Conservation (phyloP, 2,888 invertebrate genomes). For the Thumatha senex region DNA sequence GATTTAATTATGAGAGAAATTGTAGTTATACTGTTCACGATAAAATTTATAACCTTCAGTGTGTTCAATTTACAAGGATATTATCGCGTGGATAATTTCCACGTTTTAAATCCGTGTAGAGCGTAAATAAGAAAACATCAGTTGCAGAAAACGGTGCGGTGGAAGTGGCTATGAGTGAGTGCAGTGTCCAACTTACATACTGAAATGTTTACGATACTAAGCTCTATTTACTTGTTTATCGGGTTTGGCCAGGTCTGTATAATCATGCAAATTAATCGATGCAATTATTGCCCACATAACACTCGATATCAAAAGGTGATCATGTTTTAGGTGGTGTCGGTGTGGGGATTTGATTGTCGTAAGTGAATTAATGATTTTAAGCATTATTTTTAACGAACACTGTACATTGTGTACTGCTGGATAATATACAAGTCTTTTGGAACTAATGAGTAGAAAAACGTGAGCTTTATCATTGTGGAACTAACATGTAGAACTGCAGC, state of each 20-base stretch:
- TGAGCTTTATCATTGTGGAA: constrained; percentile 16
- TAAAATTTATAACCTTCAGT: constrained; percentile 44
- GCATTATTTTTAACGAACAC: background rate
- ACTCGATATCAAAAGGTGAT: constrained; percentile 27
- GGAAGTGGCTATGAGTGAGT: constrained; percentile 43
- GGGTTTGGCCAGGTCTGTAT: constrained; percentile 53
- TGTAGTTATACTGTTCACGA: constrained; percentile 31
- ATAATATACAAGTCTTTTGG: background rate
- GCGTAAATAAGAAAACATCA: constrained; percentile 54
- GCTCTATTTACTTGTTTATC: constrained; percentile 34
- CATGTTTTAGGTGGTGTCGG: constrained; percentile 55
- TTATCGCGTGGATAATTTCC: constrained; percentile 71
- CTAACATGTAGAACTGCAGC: constrained; percentile 21
- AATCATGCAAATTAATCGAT: constrained; percentile 13
- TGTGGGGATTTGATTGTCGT: constrained; percentile 48
- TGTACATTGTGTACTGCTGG: background rate
- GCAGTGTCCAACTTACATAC: constrained; percentile 37
- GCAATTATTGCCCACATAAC: constrained; percentile 11
- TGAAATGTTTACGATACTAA: constrained; percentile 37
- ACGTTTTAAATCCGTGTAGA: constrained; percentile 50
- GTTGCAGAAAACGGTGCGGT: constrained; percentile 47
- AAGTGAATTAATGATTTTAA: constrained; percentile 37
- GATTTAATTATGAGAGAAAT: constrained; percentile 23
- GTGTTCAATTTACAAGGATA: constrained; percentile 59
- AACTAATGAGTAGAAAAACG: constrained; percentile 10